Evolutionary conservation across 2,888 invertebrate genomes (phyloP).

Genomic region (Hirtodrosophila cameraria): DNA sequence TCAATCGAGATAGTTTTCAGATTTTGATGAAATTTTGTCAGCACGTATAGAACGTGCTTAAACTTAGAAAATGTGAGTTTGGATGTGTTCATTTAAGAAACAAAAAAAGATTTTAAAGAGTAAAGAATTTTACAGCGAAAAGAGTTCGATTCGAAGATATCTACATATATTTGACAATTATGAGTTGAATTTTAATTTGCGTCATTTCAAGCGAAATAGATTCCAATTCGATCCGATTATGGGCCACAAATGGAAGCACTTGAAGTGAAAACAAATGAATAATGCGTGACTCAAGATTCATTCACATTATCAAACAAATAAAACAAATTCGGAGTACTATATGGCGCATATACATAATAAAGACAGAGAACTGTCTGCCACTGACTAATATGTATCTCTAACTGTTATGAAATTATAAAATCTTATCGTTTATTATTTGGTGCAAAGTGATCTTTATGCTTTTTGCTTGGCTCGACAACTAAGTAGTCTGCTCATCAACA

Average conservation of each 20-base stretch:
- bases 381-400: constrained; percentile 18
- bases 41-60: too few species aligned
- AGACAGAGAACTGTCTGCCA: constrained; percentile 9
- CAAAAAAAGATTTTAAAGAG: too few species aligned
- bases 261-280: background rate
- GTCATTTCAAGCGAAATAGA: constrained; percentile 6
- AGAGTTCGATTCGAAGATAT: too few species aligned
- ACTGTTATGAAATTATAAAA: constrained; percentile 40
- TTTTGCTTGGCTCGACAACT: background rate
- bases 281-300: constrained; percentile 28
- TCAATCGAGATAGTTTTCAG: too few species aligned
- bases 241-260: background rate
- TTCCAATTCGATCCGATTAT: background rate
- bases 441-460: constrained; percentile 42
- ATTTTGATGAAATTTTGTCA: too few species aligned
- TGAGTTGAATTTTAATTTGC: background rate
- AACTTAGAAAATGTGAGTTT: too few species aligned
- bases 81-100: too few species aligned
- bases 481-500: constrained; percentile 24
- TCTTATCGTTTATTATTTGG: constrained; percentile 31
- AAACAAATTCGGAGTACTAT: constrained; percentile 9
- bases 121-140: too few species aligned
- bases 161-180: too few species aligned
- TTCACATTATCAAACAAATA: constrained; percentile 29
- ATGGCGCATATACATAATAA: constrained; percentile 1